Base-by-base conservation (phyloP, 1,140 invertebrate species). In the Prorops nasuta region DNA sequence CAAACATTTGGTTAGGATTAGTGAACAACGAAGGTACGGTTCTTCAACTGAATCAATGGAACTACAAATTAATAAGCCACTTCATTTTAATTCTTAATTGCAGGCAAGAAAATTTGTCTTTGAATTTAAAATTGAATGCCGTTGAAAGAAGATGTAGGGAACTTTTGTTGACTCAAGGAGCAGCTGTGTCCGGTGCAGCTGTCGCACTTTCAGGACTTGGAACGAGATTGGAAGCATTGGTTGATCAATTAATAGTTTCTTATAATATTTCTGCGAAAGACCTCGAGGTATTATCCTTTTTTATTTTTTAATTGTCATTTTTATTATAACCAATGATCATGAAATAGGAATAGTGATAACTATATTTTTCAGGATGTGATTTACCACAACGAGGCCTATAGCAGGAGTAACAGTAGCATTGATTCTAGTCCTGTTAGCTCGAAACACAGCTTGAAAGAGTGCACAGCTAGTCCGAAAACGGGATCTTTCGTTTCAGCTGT, bases 191-290 rank as follows among this genome's bases (percentile, higher is more conserved):
- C 1, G 84, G 84, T 18, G 86, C 86, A 9, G 81, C 87, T 6
- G 82, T 87, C 4, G 86, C 88, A 4, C 76, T 92, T 2, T 83
- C 87, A 34, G 83, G 86, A 18, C 74, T 91, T 4, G 82, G 85
- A 15, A 80, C 82, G 0, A 79, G 89, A 53, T 78, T 92, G 32
- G 85, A 86, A 41, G 81, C 79, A 44, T 76, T 91, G 8, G 82
- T 88, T 3, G 84, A 86, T 64, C 84, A 89, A 64, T 77, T 91
- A 47, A 82, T 87, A 24, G 79, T 77, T 44, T 85, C 86, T 9
- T 90, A 90, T 69, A 81, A 79, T 57, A 87, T 91, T 64, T 88
- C 88, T 8, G 81, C 84, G 55, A 84, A 88, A 63, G 86, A 88
- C 72, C 72, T 90, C 19, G 86, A 89, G 79, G 88, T 88, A 72